phyloP scores from a whole-genome alignment of 2,888 invertebrate genomes.

The Coenonympha arcania region DNA sequence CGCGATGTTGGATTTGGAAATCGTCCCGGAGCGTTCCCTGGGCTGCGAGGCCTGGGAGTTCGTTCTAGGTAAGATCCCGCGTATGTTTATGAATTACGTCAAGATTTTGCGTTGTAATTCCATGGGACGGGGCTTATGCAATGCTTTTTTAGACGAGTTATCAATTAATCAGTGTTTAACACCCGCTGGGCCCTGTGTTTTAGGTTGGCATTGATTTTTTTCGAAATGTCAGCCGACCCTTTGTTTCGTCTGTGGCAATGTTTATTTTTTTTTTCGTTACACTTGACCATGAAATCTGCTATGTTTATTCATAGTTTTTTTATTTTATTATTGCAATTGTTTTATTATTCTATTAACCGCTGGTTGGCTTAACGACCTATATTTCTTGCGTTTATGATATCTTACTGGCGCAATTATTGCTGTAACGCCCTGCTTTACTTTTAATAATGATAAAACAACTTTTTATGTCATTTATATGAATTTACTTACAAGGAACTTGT shows the following conservation, averaged over 20 bases:
- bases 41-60: constrained; percentile 99
- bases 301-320: constrained; percentile 38
- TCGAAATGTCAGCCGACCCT: constrained; percentile 52
- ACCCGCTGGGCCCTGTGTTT: not conserved
- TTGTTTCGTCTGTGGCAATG: constrained; percentile 53
- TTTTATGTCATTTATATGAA: not conserved
- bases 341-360: constrained; percentile 19
- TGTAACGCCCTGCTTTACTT: constrained; percentile 14
- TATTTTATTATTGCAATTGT: constrained; percentile 29
- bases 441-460: not conserved
- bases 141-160: constrained; percentile 32
- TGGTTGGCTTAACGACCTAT: not conserved
- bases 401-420: not conserved
- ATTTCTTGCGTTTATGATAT: not conserved
- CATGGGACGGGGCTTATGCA: constrained; percentile 62
- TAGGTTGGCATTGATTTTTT: constrained; percentile 58
- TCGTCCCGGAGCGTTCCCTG: constrained; percentile 94
- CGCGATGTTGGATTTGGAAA: constrained; percentile 96
- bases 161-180: constrained; percentile 5
- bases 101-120: constrained; percentile 72
- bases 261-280: constrained; percentile 60
- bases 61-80: constrained; percentile 85
- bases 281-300: constrained; percentile 70
- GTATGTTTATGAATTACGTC: constrained; percentile 67
- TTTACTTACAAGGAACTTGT: not conserved